Percentiles rank a stretch among this genome's conserved stretches.
phyloP scores from a whole-genome alignment of 2,797 vertebrate genomes.

The Mus spretus region DNA sequence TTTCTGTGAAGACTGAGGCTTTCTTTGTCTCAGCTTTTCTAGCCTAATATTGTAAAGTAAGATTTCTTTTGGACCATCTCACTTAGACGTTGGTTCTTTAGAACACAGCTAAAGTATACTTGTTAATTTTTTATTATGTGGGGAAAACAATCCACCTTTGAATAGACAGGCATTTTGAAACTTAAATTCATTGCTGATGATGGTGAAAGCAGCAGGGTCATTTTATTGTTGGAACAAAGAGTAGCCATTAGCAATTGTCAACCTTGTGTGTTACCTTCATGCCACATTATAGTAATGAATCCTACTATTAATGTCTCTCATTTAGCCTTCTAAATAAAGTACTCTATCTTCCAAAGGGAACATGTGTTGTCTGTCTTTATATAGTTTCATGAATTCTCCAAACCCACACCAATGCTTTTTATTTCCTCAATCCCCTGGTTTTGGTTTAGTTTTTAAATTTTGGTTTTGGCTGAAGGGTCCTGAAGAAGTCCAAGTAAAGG shows the following conservation, averaged over 20 bases:
- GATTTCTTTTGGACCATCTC: constrained; percentile 48
- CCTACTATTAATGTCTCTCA: constrained; percentile 44
- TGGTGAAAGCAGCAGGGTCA: constrained; percentile 63
- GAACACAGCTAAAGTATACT: constrained; percentile 33
- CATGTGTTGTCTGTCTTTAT: neutral
- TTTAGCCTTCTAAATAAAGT: constrained; percentile 50
- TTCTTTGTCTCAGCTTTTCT: neutral
- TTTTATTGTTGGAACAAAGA: constrained; percentile 63
- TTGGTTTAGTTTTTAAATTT: constrained; percentile 21
- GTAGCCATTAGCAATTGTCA: constrained; percentile 1
- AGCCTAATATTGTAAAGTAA: neutral
- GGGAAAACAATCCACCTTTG: neutral
- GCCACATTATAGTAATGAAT: neutral
- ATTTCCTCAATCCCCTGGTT: constrained; percentile 26
- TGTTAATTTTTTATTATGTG: constrained; percentile 47
- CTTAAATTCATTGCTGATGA: constrained; percentile 78
- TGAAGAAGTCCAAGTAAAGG: neutral
- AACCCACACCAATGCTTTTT: neutral
- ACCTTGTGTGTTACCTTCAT: neutral
- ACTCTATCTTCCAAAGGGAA: neutral
- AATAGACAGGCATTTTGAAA: constrained; percentile 77
- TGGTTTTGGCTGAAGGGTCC: neutral
- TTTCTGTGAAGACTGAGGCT: neutral
- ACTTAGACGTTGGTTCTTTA: constrained; percentile 34
- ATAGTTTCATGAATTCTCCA: neutral